Base-by-base conservation (phyloP, 2,888 invertebrate genomes). In the Amblyteles armatorius region DNA sequence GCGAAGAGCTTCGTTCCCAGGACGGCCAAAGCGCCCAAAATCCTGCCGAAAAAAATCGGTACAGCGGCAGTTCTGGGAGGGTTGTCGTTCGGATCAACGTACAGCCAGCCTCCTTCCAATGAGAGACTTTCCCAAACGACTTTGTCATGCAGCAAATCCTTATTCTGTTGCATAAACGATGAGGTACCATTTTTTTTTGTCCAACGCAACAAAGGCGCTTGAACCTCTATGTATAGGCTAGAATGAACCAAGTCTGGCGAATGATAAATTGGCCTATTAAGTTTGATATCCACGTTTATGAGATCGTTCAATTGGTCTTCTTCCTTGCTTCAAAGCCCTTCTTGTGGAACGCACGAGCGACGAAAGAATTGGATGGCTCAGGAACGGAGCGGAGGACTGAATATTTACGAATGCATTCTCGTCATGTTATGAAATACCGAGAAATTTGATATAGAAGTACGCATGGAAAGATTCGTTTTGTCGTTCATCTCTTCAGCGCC, bases 371-470 rank as follows among this genome's bases (percentile, higher is more conserved):
- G 67, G 29, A 74, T 67, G 9, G 48, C 57, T 65, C 50, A 40
- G 65, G 44, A 19, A 33, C 5, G 79, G 69, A 22, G 63, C 71
- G 71, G 73, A 57, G 83, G 88, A 85, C 84, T 88, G 89, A 87
- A 90, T 91, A 90, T 91, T 91, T 90, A 89, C 91, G 84, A 89
- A 89, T 89, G 90, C 89, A 90, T 87, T 88, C 87, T 80, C 79
- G 88, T 88, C 86, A 89, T 87, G 88, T 88, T 88, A 88, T 89
- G 90, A 90, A 88, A 89, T 86, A 73, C 87, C 87, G 89, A 90
- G 86, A 90, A 89, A 91, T 89, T 88, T 84, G 82, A 83, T 79
- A 65, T 82, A 82, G 83, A 80, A 85, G 63, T n/a, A 19, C 52
- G 5, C 16, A 33, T 4, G 5, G 63, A 29, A 33, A 11, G 13